phyloP scores from a whole-genome alignment of 2,888 invertebrate genomes.

The Plusia festucae region DNA sequence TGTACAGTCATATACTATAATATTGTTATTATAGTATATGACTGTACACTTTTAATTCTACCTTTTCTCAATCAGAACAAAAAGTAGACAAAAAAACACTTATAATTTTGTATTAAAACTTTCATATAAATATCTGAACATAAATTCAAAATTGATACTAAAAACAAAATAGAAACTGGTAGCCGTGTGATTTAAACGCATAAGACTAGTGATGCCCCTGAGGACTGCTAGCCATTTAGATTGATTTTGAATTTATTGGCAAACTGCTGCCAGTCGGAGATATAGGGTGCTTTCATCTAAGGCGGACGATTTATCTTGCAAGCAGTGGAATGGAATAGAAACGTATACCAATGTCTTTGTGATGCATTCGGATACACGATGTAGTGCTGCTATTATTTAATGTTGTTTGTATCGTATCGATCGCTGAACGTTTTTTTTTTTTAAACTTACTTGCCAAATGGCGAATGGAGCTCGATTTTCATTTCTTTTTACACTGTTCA shows the following conservation, averaged over 20 bases:
- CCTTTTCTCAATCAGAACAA: background rate
- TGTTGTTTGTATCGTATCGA: conserved; percentile 5
- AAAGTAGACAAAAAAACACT: background rate
- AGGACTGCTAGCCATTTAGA: conserved; percentile 67
- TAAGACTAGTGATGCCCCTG: conserved; percentile 49
- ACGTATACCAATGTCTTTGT: conserved; percentile 43
- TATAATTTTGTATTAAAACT: too few relatives aligned
- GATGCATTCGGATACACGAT: conserved; percentile 47
- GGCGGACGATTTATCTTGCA: conserved; percentile 80
- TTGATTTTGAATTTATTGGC: conserved; percentile 85
- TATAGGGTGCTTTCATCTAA: conserved; percentile 73
- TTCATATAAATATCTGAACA: conserved; percentile 12
- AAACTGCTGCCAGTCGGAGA: conserved; percentile 71
- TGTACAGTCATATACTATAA: too few relatives aligned
- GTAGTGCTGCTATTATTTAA: conserved; percentile 28
- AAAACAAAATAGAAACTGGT: conserved; percentile 40
- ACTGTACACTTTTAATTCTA: too few relatives aligned
- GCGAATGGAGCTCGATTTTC: too few relatives aligned
- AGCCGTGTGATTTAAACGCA: conserved; percentile 58
- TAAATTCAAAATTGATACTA: conserved; percentile 48
- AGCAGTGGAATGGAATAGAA: conserved; percentile 54
- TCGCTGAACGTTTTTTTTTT: background rate
- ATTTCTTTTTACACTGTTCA: too few relatives aligned
- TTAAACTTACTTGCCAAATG: too few relatives aligned
- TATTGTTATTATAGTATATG: too few relatives aligned